phyloP scores from a whole-genome alignment of 2,797 vertebrate species.

The Neosalanx taihuensis region DNA sequence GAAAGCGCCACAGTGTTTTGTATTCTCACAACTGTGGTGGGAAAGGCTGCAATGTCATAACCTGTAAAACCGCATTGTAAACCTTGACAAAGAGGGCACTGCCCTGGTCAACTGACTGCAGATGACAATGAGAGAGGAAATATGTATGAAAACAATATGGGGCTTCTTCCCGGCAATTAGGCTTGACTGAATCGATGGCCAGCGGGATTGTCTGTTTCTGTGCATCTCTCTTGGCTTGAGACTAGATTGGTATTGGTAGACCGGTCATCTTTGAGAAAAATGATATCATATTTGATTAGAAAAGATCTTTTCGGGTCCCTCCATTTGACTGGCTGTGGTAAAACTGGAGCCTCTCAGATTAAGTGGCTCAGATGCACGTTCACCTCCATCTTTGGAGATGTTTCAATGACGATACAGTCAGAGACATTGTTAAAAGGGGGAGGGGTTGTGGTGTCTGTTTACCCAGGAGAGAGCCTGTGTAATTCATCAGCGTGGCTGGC shows the following conservation, averaged over 20 bases:
- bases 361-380: conserved; percentile 71
- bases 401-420: conserved; percentile 75
- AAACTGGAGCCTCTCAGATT: conserved; percentile 67
- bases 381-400: conserved; percentile 72
- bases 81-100: conserved; percentile 26
- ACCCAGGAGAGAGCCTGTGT: conserved; percentile 69
- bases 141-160: conserved; percentile 69
- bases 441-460: conserved; percentile 69
- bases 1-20: background rate
- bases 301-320: conserved; percentile 56
- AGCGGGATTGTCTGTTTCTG: conserved; percentile 64
- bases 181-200: conserved; percentile 71
- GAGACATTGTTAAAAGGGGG: conserved; percentile 65
- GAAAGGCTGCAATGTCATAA: conserved; percentile 48
- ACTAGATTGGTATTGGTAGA: conserved; percentile 57
- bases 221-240: conserved; percentile 38
- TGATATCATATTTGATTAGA: conserved; percentile 63
- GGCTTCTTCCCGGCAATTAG: conserved; percentile 73
- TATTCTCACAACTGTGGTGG: conserved; percentile 10
- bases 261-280: conserved; percentile 57
- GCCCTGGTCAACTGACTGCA: conserved; percentile 26
- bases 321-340: conserved; percentile 48
- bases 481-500: conserved; percentile 72
- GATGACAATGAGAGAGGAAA: conserved; percentile 46
- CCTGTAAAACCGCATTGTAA: conserved; percentile 45